Conservation (phyloP, 2,888 invertebrate species). For the Epirrita christyi region DNA sequence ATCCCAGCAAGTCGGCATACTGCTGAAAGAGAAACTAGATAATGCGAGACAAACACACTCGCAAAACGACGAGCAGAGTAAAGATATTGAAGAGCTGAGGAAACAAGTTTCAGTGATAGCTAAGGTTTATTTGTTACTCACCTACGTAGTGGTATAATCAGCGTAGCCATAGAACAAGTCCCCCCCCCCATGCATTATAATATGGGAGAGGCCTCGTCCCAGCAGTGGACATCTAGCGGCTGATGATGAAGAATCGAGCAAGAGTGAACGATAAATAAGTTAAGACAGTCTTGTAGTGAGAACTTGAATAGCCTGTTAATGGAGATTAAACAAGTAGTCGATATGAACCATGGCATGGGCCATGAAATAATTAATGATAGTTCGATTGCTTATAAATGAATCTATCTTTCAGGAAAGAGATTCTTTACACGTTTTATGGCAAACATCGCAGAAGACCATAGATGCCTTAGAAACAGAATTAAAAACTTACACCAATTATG, state of each 20-base stretch:
- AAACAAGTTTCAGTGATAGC: conserved; percentile 66
- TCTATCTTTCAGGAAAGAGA: conserved; percentile 84
- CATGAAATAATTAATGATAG: too few species aligned
- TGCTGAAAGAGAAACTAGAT: conserved; percentile 70
- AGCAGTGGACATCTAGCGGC: too few species aligned
- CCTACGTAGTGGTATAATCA: neutral
- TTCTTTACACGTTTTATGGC: conserved; percentile 87
- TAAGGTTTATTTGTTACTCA: conserved; percentile 46
- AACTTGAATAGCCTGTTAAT: too few species aligned
- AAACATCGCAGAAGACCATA: conserved; percentile 87
- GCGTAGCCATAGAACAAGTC: too few species aligned
- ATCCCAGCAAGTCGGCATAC: conserved; percentile 70
- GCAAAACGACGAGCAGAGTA: conserved; percentile 53
- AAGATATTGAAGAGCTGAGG: conserved; percentile 65
- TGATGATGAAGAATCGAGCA: too few species aligned
- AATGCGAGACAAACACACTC: conserved; percentile 47
- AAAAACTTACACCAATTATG: conserved; percentile 78
- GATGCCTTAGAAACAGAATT: conserved; percentile 88
- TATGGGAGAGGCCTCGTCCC: too few species aligned
- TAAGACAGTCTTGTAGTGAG: too few species aligned
- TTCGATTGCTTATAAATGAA: too few species aligned
- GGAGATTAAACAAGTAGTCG: too few species aligned
- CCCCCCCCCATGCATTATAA: too few species aligned
- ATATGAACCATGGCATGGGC: too few species aligned
- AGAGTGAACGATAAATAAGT: too few species aligned